Percentiles rank a stretch among this genome's conserved stretches.
These are phyloP conservation scores for Semaprochilodus insignis DNA, from an alignment of 2,797 vertebrate species.

Conservation along the genomic window DNA sequence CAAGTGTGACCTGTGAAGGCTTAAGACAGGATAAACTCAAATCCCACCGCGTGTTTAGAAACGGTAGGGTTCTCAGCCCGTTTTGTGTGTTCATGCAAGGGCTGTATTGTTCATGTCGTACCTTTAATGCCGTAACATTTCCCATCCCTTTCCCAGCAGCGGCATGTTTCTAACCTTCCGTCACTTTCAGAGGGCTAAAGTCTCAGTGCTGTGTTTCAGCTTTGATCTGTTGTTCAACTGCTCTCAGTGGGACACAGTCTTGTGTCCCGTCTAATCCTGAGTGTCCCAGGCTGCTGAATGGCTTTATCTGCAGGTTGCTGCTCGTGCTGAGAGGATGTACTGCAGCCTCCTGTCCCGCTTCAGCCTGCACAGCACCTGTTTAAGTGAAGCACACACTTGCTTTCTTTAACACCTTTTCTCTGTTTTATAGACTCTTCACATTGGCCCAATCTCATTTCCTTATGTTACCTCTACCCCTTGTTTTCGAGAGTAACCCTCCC, in stretches of 20 bases:
- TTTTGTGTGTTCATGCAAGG: no score
- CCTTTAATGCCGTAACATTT: no score
- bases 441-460: no score
- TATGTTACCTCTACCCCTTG: no score
- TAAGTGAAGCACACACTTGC: not conserved
- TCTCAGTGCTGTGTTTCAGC: not conserved
- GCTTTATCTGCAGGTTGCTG: conserved; percentile 1
- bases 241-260: conserved; percentile 4
- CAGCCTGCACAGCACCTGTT: conserved; percentile 11
- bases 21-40: no score
- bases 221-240: not conserved
- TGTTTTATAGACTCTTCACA: no score
- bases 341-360: conserved; percentile 2
- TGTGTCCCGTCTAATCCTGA: not conserved
- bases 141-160: no score
- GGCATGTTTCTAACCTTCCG: not conserved
- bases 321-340: conserved; percentile 27
- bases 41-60: no score
- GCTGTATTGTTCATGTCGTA: no score
- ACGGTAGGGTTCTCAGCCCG: no score
- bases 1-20: no score
- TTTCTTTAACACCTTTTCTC: not conserved
- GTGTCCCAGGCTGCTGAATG: conserved; percentile 7
- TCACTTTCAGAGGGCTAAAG: not conserved
- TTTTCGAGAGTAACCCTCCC: no score